phyloP scores from a whole-genome alignment of 35 echinoderm and acorn worm genomes.

The Holothuria glaberrima region DNA sequence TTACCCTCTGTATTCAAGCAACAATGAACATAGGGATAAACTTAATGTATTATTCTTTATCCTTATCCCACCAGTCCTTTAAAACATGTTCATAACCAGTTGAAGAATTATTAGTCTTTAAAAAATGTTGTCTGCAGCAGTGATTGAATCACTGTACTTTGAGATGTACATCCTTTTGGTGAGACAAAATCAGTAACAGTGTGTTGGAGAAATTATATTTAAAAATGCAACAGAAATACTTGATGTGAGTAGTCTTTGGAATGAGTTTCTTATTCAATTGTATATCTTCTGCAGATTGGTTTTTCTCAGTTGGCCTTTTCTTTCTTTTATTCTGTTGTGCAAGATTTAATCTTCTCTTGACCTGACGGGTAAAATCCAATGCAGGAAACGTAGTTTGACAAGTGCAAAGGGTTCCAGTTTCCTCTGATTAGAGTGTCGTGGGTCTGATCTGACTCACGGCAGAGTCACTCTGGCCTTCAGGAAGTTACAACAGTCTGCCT shows the following conservation, averaged over 20 bases:
- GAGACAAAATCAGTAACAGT: no score
- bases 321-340: not conserved
- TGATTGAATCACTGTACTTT: no score
- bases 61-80: no score
- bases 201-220: not conserved
- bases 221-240: not conserved
- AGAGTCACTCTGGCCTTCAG: conserved; percentile 36
- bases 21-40: no score
- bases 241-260: not conserved
- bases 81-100: no score
- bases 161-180: no score
- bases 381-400: conserved; percentile 47
- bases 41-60: no score
- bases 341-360: conserved; percentile 26
- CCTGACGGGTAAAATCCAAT: conserved; percentile 47
- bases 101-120: no score
- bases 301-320: not conserved
- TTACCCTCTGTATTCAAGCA: no score
- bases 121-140: no score
- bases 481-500: conserved; percentile 30
- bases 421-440: conserved; percentile 15
- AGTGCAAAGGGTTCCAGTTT: conserved; percentile 53
- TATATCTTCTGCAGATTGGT: not conserved
- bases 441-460: conserved; percentile 49
- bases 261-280: not conserved